Percentiles rank a stretch among this genome's conserved stretches.
Conservation (phyloP, 1,140 invertebrate species). For the Steinernema feltiae region DNA sequence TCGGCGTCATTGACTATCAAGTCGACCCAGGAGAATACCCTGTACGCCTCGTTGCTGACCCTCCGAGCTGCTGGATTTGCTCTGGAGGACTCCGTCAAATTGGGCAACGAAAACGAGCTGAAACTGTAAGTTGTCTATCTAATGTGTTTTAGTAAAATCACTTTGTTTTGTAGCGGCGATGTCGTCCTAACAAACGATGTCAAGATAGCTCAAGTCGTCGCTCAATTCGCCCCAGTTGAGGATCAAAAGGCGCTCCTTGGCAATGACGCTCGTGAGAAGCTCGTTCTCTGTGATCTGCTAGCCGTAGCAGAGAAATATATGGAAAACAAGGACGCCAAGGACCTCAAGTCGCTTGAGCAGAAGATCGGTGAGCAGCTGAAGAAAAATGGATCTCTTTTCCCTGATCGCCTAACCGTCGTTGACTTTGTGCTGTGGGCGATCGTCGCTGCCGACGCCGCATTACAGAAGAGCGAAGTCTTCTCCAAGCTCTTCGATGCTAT, state of each 20-base stretch:
- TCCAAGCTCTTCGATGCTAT: conserved; percentile 11
- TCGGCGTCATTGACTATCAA: neutral
- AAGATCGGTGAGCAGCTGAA: neutral
- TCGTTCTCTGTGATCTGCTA: neutral
- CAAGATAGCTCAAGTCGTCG: neutral
- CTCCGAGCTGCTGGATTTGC: conserved; percentile 21
- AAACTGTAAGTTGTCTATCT: neutral
- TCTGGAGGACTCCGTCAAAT: conserved; percentile 9
- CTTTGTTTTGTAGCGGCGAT: too few relatives aligned
- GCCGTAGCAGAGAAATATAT: neutral
- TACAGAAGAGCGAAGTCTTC: neutral
- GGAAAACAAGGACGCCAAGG: conserved; percentile 20
- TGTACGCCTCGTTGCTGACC: conserved; percentile 21
- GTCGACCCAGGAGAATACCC: neutral
- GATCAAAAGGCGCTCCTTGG: neutral
- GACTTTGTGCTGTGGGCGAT: conserved; percentile 4
- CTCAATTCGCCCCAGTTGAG: neutral
- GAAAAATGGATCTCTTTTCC: neutral
- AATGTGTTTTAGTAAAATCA: too few relatives aligned
- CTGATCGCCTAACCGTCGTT: neutral
- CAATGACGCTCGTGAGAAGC: neutral
- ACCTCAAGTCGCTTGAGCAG: neutral
- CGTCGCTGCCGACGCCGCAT: neutral
- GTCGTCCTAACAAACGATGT: neutral
- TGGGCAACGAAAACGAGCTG: neutral